Evolutionary conservation across 2,797 vertebrate genomes (phyloP), one percentile per base, ranked within the genome.

Genomic region (Sebastes flavidus): DNA sequence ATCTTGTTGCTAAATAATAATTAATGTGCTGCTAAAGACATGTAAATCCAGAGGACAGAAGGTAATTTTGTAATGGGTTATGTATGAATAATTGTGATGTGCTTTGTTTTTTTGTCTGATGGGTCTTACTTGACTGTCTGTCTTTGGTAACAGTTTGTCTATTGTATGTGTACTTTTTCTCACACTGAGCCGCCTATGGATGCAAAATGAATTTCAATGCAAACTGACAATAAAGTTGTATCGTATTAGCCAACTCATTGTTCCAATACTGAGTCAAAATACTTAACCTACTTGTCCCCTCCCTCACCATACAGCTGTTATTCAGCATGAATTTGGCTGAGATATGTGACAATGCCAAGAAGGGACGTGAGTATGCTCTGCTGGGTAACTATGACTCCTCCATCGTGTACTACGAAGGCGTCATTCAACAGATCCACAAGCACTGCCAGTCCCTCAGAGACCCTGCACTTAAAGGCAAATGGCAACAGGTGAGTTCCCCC

Each of bases 381-480:
- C 96, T 99, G 80, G 99, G 99, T 70, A 99, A 98, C 93, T 99
- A 99, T 3, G 99, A 99, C 91, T 98, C 98, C 4, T 98, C 98
- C 16, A 95, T 97, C 87, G 97, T 99, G 1, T 99, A 99, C 94
- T 99, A 99, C 89, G 97, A 99, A 88, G 99, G 98, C 9, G 98
- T 99, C 83, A 96, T 99, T 74, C 97, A 99, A 59, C 98, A 99
- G 94, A 99, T 99, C 89, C 96, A 98, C 79, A 97, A 97, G 82
- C 97, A 99, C 69, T 97, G 96, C 70, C 97, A 97, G 90, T 95
- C 96, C 0, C 92, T 99, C 89, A 94, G 96, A 92, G 99, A 99
- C 92, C 98, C 98, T 9, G 95, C 97, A 22, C 88, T 98, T 55
- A 98, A 97, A 89, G 94, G 96, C 84, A 97, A 95, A 91, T 99